Evolutionary conservation across 2,113 vertebrate species (phyloP), one percentile per base, ranked within the genome.

Genomic region (Larimichthys crocea): DNA sequence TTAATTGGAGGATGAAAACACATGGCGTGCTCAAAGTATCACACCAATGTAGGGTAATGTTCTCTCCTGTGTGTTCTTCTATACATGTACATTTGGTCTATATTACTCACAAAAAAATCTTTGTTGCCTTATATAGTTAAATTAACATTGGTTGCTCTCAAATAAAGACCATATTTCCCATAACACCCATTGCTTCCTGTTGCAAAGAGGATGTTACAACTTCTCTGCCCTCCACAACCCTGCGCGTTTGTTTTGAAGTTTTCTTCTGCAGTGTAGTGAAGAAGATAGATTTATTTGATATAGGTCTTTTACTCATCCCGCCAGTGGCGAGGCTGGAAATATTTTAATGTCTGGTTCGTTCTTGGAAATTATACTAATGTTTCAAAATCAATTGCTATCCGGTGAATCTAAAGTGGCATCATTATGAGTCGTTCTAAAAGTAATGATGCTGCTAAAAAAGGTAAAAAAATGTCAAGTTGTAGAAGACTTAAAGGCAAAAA

Each of bases 141-240:
- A 20, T 53, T 26, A 3, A 2, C 22, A 12, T 31, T 57, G 31
- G 3, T 7, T 24, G 22, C 66, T 80, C 44, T 66, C 15, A 56
- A 20, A 74, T 24, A 49, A 81, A 87, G 10, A 83, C n/a, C 16
- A 68, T 29, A 77, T 77, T 85, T 82, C 75, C 66, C 76, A 79
- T 64, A 60, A 78, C 48, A 55, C 74, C 22, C 4, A 1, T 26
- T 35, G 44, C 74, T 90, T 91, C 89, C 88, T 89, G 75, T 84
- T 83, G 72, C 35, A 84, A 77, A 86, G 77, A 88, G 76, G 88
- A 86, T 87, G 80, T 86, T 22, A 64, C 35, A 40, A 55, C 53
- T 40, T 63, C 63, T 9, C 16, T 46, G 11, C 19, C 17, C 24
- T 35, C 22, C 60, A 3, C 19, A 44, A 56, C 50, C 7, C 22